Conservation (phyloP, 1,140 invertebrate species). For the Reticulitermes speratus region DNA sequence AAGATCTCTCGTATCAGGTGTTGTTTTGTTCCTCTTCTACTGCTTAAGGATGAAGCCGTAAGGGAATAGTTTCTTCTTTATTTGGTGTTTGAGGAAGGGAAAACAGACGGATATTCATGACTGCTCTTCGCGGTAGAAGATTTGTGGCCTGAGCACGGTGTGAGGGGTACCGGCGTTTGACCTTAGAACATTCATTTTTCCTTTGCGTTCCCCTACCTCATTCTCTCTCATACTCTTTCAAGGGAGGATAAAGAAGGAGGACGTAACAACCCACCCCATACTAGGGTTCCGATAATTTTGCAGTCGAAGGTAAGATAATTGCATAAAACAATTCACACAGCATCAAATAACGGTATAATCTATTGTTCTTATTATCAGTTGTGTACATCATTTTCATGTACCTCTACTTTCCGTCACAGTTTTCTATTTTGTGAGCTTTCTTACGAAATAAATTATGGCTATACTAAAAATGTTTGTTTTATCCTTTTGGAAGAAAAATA, state of each 20-base stretch:
- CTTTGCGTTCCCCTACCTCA: slow-evolving; percentile 1
- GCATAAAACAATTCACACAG: not conserved
- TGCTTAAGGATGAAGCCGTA: slow-evolving; percentile 17
- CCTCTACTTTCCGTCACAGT: too few species aligned
- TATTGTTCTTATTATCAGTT: too few species aligned
- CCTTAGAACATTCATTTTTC: slow-evolving; percentile 19
- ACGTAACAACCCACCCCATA: not conserved
- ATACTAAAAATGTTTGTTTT: too few species aligned
- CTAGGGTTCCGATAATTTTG: slow-evolving; percentile 2
- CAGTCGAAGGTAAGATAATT: not conserved
- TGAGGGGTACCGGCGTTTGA: slow-evolving; percentile 12
- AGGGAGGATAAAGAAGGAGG: not conserved
- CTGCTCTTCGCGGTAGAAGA: slow-evolving; percentile 7
- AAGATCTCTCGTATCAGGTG: not conserved
- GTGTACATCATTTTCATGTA: too few species aligned
- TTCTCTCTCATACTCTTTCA: not conserved
- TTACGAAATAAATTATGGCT: too few species aligned
- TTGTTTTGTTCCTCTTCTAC: not conserved
- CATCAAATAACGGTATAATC: too few species aligned
- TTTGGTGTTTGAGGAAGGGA: slow-evolving; percentile 17
- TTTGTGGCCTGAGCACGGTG: not conserved
- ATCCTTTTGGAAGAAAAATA: too few species aligned
- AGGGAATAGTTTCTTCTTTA: slow-evolving; percentile 19
- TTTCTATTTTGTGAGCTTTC: too few species aligned
- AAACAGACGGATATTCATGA: slow-evolving; percentile 18